Conservation (phyloP, 35 echinoderm and acorn worm genomes). For the Diadema setosum region DNA sequence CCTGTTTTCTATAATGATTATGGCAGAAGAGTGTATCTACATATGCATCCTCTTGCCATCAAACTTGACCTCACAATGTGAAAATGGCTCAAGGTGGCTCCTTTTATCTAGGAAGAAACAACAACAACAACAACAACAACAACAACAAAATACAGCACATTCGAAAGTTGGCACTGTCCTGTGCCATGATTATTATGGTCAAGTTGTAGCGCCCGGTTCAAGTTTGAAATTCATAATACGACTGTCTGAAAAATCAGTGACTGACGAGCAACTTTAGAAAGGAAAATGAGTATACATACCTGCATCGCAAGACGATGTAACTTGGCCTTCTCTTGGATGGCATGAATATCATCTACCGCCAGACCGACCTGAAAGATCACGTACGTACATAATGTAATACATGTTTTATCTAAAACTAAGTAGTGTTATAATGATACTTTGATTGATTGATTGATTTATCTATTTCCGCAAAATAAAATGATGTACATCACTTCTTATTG, state of each 20-base stretch:
- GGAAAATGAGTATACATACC: not conserved
- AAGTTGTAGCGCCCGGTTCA: not conserved
- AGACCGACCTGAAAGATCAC: not conserved
- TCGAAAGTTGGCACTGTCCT: not conserved
- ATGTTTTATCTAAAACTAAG: not conserved
- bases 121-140: not conserved
- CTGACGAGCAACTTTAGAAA: not conserved
- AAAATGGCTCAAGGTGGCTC: not conserved
- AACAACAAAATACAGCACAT: not conserved
- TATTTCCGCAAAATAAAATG: too few species aligned
- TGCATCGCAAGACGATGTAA: not conserved
- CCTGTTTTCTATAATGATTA: not conserved
- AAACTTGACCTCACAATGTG: not conserved
- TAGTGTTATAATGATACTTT: not conserved
- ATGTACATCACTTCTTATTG: too few species aligned
- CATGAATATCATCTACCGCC: constrained; percentile 5
- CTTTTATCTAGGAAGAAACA: not conserved
- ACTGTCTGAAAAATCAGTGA: not conserved
- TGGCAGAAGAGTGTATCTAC: not conserved
- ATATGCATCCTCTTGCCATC: not conserved
- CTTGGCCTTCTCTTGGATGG: not conserved
- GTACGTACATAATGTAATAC: too few species aligned
- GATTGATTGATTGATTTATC: too few species aligned
- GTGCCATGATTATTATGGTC: not conserved
- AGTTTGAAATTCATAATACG: not conserved